Base-by-base conservation (phyloP, 92 coral and sea anemone species). In the Actinostola sp. region DNA sequence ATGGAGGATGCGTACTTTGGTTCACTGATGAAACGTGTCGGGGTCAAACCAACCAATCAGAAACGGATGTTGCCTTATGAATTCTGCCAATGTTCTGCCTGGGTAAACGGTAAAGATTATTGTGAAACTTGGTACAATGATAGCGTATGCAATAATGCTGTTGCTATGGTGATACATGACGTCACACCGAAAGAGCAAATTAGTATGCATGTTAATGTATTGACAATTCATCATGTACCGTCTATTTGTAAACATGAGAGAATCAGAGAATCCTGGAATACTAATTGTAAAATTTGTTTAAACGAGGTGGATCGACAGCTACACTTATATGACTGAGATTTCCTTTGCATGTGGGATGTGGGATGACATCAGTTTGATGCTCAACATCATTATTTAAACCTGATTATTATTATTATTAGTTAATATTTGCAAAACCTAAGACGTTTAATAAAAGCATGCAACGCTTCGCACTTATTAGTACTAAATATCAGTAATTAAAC, bases 1-100 rank as follows among this genome's bases (percentile, higher is more conserved):
- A 63, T 63, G 70, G 70, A 63, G 51, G 70, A 63, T 63, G 70
- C 70, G 70, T 63, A 63, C 32, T 63, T 63, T 34, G 70, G 70
- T 1, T 63, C 16, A 39, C 25, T 63, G 49, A 63, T 63, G 51
- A 36, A 63, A 33, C 20, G 17, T 1, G 26, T 63, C 53, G 70
- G 70, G 2, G 51, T 63, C 4, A 63, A 63, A 25, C 30, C 70
- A 44, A 39, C 49, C 49, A 35, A 44, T 44, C 49, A 63, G 15
- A 35, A 14, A 1, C 23, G 19, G 27, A 9, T 63, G 1, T 7
- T 63, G 70, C 70, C 29, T 9, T 63, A 38, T 30, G 14, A 7
- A 26, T 63, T 33, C 42, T 14, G 50, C 7, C 7, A 38, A 1
- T 39, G 53, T 23, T 11, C 2, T 16, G 8, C 3, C 2, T 15